Evolutionary conservation across 2,888 invertebrate species (phyloP), one percentile per base, ranked within the genome.

Genomic region (Sinodicranocentrus sp.): DNA sequence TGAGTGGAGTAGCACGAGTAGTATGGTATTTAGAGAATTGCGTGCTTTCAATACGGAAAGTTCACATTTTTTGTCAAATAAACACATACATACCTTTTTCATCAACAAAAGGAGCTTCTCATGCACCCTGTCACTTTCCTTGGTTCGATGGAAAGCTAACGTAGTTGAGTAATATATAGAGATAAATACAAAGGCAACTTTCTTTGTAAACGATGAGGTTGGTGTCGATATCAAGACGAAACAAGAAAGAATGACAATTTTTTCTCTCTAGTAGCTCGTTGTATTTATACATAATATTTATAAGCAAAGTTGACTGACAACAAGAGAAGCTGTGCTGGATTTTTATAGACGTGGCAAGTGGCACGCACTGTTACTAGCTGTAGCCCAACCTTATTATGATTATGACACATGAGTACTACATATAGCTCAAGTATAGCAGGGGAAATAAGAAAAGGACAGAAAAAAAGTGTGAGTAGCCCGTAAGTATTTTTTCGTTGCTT

Each of bases 71-170:
- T 10, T 33, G 10, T 33, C 33, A 33, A 33, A 33, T 33, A 10
- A 33, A 33, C 10, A 33, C 33, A 33, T 33, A 33, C 33, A 10
- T 33, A 33, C 33, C 33, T 33, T 33, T 59, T 61, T 59, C 44
- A 48, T 39, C 44, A 73, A 63, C 26, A 54, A 48, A 39, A 67
- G 67, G n/a, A 17, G 67, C 39, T 67, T 67, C 25, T 23, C 67
- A 67, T 61, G 43, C 73, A 39, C 43, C 28, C 5, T 61, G 67
- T 67, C 63, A 21, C n/a, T 23, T 13, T 61, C 79, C 33, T 63
- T 48, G 28, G 17, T 28, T 61, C 39, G 17, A 23, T 44, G 44
- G 6, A 28, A 48, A 39, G 59, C 44, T 25, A 59, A 44, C 21
- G 67, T 43, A 39, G 13, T 43, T n/a, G 44, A 75, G 13, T 10